Evolutionary conservation across 2,888 invertebrate species (phyloP), one percentile per base, ranked within the genome.

Genomic region (Macroteleia sp.): DNA sequence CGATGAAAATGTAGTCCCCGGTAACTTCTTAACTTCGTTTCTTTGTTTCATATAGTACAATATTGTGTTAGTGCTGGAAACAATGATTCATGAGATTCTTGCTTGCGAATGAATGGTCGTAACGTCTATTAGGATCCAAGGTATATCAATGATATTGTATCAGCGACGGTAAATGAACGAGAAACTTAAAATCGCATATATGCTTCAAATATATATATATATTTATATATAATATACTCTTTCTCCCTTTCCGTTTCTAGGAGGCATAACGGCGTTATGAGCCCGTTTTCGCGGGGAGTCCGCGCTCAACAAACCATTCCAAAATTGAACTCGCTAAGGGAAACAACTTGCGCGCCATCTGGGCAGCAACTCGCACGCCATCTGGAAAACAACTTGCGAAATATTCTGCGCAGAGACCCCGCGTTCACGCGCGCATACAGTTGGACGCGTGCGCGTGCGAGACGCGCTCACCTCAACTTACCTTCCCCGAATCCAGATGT

Each of bases 161-260:
- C 22, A 52, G 22, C 28, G 61, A 48, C 22, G 19, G 39, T n/a
- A 32, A 50, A 36, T 5, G 1, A 39, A 62, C 30, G 9, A 39
- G 12, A 19, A 50, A 44, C n/a, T 28, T n/a, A 59, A 34, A 14
- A 34, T 25, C 20, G 61, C 28, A 32, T 57, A 28, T 64, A 59
- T 50, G 41, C 41, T 52, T 41, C 19, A 41, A 57, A n/a, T n/a
- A 61, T 71, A 71, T 52, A 50, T 50, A 22, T 46, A 17, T 46
- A 42, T 61, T 39, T 56, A 57, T 74, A 34, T 74, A 62, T 62
- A 62, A 71, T 71, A 71, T 71, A 71, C 54, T 75, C 56, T 75
- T 48, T 62, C 61, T 69, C 54, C 44, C 39, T n/a, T 52, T 20
- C 34, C 57, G 36, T 46, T 67, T 62, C 62, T 69, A 75, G 61